phyloP scores from a whole-genome alignment of 2,888 invertebrate species.

The Drosophila emarginata region DNA sequence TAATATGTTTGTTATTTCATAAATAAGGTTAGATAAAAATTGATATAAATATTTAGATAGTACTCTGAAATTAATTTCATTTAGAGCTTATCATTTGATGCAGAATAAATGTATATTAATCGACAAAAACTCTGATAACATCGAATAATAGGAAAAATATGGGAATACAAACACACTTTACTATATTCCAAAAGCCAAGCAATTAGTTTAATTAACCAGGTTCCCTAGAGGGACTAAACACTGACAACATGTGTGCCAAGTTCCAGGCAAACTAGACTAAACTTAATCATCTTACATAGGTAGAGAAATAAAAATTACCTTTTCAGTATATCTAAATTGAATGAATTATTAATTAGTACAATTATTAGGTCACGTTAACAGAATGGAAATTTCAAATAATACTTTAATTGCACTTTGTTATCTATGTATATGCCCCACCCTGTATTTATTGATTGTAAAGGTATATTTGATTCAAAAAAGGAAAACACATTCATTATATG shows the following conservation, averaged over 20 bases:
- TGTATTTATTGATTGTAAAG: not conserved
- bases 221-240: not conserved
- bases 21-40: not conserved
- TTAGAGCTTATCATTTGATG: not conserved
- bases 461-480: not conserved
- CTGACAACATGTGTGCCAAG: not conserved
- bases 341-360: not conserved
- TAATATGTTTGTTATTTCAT: not conserved
- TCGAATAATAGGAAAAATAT: not conserved
- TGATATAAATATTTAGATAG: not conserved
- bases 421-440: not conserved
- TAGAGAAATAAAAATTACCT: not conserved
- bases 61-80: not conserved
- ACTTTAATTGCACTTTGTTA: not conserved
- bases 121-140: not conserved
- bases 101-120: not conserved
- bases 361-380: not conserved
- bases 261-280: too few species aligned
- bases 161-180: not conserved
- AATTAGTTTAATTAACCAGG: slow-evolving; percentile 5
- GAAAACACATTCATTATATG: not conserved
- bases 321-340: too few species aligned
- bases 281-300: not conserved
- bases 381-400: not conserved
- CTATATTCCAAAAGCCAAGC: not conserved